Percentiles rank a stretch among this genome's conserved stretches.
phyloP scores from a whole-genome alignment of 2,888 invertebrate species.

The Lomographa bimaculata region DNA sequence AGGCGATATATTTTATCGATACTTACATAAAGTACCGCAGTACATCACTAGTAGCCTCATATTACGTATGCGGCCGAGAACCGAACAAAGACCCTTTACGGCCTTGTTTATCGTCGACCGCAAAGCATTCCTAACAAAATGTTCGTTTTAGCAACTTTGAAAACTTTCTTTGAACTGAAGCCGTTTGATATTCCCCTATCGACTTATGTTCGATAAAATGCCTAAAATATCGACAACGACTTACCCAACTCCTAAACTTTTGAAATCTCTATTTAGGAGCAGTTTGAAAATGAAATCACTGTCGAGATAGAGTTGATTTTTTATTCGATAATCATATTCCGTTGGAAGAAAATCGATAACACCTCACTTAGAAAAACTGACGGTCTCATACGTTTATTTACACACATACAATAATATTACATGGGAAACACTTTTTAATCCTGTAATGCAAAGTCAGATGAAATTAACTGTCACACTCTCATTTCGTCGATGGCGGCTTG shows the following conservation, averaged over 20 bases:
- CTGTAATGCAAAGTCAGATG: slow-evolving; percentile 57
- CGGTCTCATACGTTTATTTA: slow-evolving; percentile 57
- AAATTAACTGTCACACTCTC: slow-evolving; percentile 90
- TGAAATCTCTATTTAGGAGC: slow-evolving; percentile 22
- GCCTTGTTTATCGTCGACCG: slow-evolving; percentile 57
- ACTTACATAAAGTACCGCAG: slow-evolving; percentile 22
- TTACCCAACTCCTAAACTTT: slow-evolving; percentile 21
- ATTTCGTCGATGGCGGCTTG: slow-evolving; percentile 95
- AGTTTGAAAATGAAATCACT: slow-evolving; percentile 33
- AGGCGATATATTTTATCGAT: slow-evolving; percentile 33
- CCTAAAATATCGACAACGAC: slow-evolving; percentile 27
- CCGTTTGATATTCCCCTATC: slow-evolving; percentile 31
- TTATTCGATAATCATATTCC: slow-evolving; percentile 71
- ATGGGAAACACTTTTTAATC: slow-evolving; percentile 53
- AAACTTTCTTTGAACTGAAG: slow-evolving; percentile 33
- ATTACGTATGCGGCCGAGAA: slow-evolving; percentile 49
- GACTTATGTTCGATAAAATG: slow-evolving; percentile 30
- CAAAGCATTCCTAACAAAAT: slow-evolving; percentile 50
- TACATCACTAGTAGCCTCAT: slow-evolving; percentile 43
- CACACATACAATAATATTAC: slow-evolving; percentile 54
- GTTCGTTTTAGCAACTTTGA: slow-evolving; percentile 38
- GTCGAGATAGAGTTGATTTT: slow-evolving; percentile 58
- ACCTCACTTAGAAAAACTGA: slow-evolving; percentile 60
- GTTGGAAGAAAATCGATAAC: slow-evolving; percentile 67
- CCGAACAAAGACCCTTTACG: slow-evolving; percentile 58